A percentile compares a stretch with the other conserved stretches of the same genome.
Evolutionary conservation across 1,140 invertebrate species (phyloP).

Genomic region (Ostrea denselamellosa): DNA sequence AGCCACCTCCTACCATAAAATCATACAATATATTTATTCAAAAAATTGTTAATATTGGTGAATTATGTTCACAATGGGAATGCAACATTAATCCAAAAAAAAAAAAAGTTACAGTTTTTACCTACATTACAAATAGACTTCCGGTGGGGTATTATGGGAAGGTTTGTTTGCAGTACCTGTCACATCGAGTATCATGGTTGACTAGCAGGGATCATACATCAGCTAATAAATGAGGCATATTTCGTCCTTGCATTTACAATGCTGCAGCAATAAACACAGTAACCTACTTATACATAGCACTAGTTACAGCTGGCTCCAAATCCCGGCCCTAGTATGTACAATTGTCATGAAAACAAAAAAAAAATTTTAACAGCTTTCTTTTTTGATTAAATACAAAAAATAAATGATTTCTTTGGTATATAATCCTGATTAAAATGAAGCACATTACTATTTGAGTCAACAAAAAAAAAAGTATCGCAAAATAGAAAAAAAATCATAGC

Average conservation of each 20-base stretch:
- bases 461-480: not conserved
- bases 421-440: conserved; percentile 32
- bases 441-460: conserved; percentile 37
- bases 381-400: conserved; percentile 14
- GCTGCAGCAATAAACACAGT: not conserved
- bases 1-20: too few species aligned
- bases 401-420: conserved; percentile 27
- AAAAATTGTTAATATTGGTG: too few species aligned
- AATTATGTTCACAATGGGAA: too few species aligned
- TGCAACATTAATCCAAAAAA: too few species aligned
- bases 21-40: too few species aligned
- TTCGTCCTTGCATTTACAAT: conserved; percentile 22
- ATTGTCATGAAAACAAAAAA: conserved; percentile 25
- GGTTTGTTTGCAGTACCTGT: not conserved
- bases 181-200: conserved; percentile 1
- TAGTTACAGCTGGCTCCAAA: not conserved
- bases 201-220: conserved; percentile 4
- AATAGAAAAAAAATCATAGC: conserved; percentile 3
- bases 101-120: too few species aligned
- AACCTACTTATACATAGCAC: conserved; percentile 2
- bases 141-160: not conserved
- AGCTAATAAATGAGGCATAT: conserved; percentile 21
- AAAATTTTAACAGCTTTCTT: not conserved
- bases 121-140: not conserved
- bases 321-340: conserved; percentile 10